Percentiles rank a stretch among this genome's conserved stretches.
Evolutionary conservation across 1,140 invertebrate species (phyloP).

Genomic region (Pissodes strobi): DNA sequence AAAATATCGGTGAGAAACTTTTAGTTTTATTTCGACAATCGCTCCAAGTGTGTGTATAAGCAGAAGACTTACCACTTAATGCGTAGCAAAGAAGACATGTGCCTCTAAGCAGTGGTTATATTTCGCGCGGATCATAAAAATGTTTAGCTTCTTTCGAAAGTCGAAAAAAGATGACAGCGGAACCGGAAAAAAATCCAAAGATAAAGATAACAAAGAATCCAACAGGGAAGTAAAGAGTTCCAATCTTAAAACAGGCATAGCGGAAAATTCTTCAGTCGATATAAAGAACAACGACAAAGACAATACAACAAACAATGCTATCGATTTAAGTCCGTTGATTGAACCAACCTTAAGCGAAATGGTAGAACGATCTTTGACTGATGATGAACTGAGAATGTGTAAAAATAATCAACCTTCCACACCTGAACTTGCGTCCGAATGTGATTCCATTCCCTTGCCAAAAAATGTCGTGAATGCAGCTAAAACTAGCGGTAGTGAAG

Average conservation of each 20-base stretch:
- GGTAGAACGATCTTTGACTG: not conserved
- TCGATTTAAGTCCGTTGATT: not conserved
- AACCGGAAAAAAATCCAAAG: conserved; percentile 6
- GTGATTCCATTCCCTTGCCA: conserved; percentile 31
- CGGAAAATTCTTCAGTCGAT: no score
- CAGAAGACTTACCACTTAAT: no score
- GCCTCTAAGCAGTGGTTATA: not conserved
- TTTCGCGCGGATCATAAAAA: conserved; percentile 25
- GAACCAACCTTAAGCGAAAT: conserved; percentile 18
- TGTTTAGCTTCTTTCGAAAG: conserved; percentile 52
- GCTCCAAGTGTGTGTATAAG: conserved; percentile 22
- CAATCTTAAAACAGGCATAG: not conserved
- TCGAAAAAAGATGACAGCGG: conserved; percentile 46
- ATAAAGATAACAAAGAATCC: conserved; percentile 24
- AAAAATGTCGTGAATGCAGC: conserved; percentile 42
- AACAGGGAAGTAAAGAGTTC: conserved; percentile 12
- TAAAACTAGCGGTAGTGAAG: conserved; percentile 36
- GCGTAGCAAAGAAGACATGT: not conserved
- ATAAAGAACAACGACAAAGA: no score
- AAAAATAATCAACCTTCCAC: conserved; percentile 46
- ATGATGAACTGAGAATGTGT: conserved; percentile 38
- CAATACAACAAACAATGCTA: no score
- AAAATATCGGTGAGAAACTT: conserved; percentile 26
- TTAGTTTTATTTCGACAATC: conserved; percentile 33
- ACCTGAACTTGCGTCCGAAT: conserved; percentile 41